Conservation (phyloP, 2,797 vertebrate species). For the Enteromius trimaculatus region DNA sequence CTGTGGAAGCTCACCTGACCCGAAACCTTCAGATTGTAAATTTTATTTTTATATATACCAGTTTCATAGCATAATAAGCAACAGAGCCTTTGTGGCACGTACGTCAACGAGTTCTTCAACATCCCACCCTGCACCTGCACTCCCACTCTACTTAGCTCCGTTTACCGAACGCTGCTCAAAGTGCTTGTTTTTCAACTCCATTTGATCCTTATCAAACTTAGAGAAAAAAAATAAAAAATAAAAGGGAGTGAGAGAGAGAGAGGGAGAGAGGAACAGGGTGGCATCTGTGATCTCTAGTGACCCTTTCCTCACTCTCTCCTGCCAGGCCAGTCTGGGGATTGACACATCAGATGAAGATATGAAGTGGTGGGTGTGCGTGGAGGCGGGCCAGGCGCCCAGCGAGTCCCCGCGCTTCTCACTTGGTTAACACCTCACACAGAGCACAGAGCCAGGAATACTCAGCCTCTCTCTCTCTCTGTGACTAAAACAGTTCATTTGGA, state of each 20-base stretch:
- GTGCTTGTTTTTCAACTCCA: conserved; percentile 27
- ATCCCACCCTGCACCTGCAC: conserved; percentile 26
- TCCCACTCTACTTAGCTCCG: not conserved
- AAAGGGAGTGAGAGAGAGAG: conserved; percentile 39
- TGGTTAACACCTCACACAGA: conserved; percentile 76
- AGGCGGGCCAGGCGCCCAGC: conserved; percentile 75
- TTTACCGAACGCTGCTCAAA: conserved; percentile 33
- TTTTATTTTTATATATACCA: not conserved
- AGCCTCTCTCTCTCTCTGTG: conserved; percentile 32
- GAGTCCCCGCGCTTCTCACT: conserved; percentile 75
- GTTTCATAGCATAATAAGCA: conserved; percentile 28
- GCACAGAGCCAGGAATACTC: conserved; percentile 72
- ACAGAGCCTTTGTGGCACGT: not conserved
- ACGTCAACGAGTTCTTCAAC: conserved; percentile 6
- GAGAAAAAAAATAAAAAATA: conserved; percentile 28
- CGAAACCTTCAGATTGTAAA: not conserved
- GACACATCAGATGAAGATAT: conserved; percentile 80
- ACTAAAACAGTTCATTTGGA: conserved; percentile 43
- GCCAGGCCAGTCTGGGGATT: conserved; percentile 66
- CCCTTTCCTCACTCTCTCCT: conserved; percentile 65
- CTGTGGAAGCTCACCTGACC: conserved; percentile 20
- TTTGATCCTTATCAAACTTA: conserved; percentile 33
- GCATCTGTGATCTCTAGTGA: conserved; percentile 75
- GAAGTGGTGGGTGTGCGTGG: conserved; percentile 76
- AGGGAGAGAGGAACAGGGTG: conserved; percentile 56